Conservation (phyloP, 2,888 invertebrate genomes). For the Gymnoscelis rufifasciata region DNA sequence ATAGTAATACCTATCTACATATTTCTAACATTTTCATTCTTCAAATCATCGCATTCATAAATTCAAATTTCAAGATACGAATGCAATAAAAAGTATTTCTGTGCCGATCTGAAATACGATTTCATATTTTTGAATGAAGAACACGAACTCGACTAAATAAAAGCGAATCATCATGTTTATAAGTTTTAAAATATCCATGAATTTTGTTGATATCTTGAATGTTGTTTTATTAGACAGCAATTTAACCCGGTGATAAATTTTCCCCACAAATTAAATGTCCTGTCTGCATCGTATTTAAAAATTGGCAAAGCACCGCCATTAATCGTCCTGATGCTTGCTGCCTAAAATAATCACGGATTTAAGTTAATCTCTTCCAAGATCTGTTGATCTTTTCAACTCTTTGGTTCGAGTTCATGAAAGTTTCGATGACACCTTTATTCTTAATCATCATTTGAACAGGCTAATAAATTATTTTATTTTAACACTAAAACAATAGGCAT, state of each 20-base stretch:
- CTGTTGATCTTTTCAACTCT: conserved; percentile 2
- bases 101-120: background rate
- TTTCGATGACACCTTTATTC: conserved; percentile 15
- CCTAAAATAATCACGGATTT: conserved; percentile 31
- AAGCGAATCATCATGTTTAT: background rate
- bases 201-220: background rate
- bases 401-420: conserved; percentile 19
- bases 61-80: too few relatives aligned
- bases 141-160: background rate
- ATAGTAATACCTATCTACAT: too few relatives aligned
- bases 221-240: conserved; percentile 6
- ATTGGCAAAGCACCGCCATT: conserved; percentile 26
- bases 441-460: conserved; percentile 13
- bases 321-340: conserved; percentile 25
- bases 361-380: conserved; percentile 31
- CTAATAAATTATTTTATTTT: too few relatives aligned
- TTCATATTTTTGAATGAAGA: background rate
- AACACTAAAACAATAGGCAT: too few relatives aligned
- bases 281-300: conserved; percentile 13
- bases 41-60: too few relatives aligned
- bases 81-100: too few relatives aligned
- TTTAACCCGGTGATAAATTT: conserved; percentile 8
- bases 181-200: background rate
- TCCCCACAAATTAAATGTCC: conserved; percentile 17
- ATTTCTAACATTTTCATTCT: too few relatives aligned